Evolutionary conservation across 2,797 vertebrate genomes (phyloP), one percentile per base, ranked within the genome.

Genomic region (Rhynchonycteris naso): DNA sequence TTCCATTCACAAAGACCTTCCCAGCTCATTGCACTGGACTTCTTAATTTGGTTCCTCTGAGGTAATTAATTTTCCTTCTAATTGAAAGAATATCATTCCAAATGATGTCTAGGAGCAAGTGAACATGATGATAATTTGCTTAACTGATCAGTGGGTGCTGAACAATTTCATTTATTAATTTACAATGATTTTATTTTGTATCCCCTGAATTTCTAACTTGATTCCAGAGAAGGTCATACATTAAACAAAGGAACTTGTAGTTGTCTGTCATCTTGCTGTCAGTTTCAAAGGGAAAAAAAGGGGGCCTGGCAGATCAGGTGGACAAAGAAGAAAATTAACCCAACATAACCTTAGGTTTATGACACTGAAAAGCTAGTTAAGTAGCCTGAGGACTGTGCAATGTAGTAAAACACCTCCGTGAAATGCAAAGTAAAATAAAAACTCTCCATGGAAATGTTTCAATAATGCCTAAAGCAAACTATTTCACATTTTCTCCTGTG

Each of bases 1-100:
- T 80, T 66, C 87, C 86, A 96, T 93, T 95, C 90, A 94, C 96
- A 96, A 97, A 97, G 95, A 95, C 92, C 87, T 97, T 97, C 96
- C 75, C 85, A 97, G 79, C 79, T 97, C 97, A 86, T 97, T 96
- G 63, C 82, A 50, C 86, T 96, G 33, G 56, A 79, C 75, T 80
- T 94, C 92, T 95, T 97, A 91, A 97, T 97, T 94, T 97, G 76
- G 84, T 87, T 97, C 91, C 86, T 95, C 76, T 88, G 88, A 92
- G 68, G 63, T 79, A 94, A 95, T 95, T 96, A 96, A 97, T 97
- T 96, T 97, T 95, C 86, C 88, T 69, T 74, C 19, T 95, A 93
- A 97, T 94, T 97, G 92, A 96, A 97, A 96, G 89, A 96, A 92
- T 89, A 93, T 90, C 69, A 93, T 95, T 95, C 78, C 69, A 71